A percentile compares a stretch with the other conserved stretches of the same genome.
Evolutionary conservation across 1,140 invertebrate genomes (phyloP).

Genomic region (Leptinotarsa lineolata): DNA sequence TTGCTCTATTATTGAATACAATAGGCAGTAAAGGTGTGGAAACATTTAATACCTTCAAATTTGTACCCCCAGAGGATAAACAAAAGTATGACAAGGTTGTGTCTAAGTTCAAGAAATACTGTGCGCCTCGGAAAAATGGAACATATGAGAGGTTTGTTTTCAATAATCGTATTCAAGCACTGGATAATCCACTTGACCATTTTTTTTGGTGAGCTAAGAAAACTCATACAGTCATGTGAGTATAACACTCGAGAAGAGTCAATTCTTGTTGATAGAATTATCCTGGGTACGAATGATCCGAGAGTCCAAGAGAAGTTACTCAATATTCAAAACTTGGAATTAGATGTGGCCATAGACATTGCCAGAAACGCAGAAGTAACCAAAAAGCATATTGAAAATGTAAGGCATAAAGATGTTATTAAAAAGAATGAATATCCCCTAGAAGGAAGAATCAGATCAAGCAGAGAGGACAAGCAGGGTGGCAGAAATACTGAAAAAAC

Average conservation of each 20-base stretch:
- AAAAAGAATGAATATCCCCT: constrained; percentile 14
- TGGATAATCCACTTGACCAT: constrained; percentile 46
- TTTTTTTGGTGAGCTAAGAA: constrained; percentile 44
- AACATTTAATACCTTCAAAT: constrained; percentile 37
- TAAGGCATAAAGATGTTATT: constrained; percentile 16
- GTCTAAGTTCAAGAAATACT: constrained; percentile 41
- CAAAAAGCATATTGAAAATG: constrained; percentile 10
- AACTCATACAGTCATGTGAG: constrained; percentile 40
- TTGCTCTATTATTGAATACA: constrained; percentile 36
- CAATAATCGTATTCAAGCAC: constrained; percentile 33
- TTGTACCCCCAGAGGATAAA: constrained; percentile 26
- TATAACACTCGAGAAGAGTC: constrained; percentile 28
- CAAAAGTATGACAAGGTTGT: constrained; percentile 36
- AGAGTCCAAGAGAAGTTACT: constrained; percentile 46
- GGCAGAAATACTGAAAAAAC: not conserved
- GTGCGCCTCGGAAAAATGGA: constrained; percentile 36
- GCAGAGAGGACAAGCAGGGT: constrained; percentile 6
- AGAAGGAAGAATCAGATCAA: not conserved
- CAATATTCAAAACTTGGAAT: constrained; percentile 41
- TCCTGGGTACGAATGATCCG: constrained; percentile 43
- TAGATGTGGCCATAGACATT: constrained; percentile 44
- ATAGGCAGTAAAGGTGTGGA: constrained; percentile 36
- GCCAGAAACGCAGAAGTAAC: constrained; percentile 27
- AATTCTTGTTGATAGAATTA: constrained; percentile 44
- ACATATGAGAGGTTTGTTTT: constrained; percentile 8